Percentiles rank a stretch among this genome's conserved stretches.
phyloP scores from a whole-genome alignment of 1,140 invertebrate species.

The Brachionus sp. region DNA sequence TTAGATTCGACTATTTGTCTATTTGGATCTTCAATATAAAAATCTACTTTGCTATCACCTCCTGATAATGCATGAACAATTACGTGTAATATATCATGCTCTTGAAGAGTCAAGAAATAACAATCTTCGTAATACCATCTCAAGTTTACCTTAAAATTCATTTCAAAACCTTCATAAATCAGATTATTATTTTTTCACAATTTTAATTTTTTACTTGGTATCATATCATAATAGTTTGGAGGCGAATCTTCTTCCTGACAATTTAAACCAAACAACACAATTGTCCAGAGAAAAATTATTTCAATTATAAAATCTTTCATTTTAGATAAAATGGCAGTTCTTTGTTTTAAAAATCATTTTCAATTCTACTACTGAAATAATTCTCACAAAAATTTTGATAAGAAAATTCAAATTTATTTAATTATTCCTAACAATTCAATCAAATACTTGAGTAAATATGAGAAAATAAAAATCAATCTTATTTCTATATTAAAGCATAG shows the following conservation, averaged over 20 bases:
- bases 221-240: slow-evolving; percentile 18
- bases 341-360: background rate
- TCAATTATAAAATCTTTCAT: background rate
- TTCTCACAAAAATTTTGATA: too few relatives aligned
- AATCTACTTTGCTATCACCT: slow-evolving; percentile 21
- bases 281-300: background rate
- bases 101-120: background rate
- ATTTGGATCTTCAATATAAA: slow-evolving; percentile 22
- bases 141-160: slow-evolving; percentile 33
- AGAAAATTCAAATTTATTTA: too few relatives aligned
- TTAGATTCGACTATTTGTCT: background rate
- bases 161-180: background rate
- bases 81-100: slow-evolving; percentile 13
- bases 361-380: too few relatives aligned
- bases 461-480: too few relatives aligned
- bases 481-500: too few relatives aligned
- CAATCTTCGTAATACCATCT: slow-evolving; percentile 37
- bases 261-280: background rate
- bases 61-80: slow-evolving; percentile 18
- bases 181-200: background rate
- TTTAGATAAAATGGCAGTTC: background rate
- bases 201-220: background rate
- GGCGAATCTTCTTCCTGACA: background rate
- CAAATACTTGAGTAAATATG: too few relatives aligned
- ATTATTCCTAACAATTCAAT: too few relatives aligned